phyloP scores from a whole-genome alignment of 2,888 invertebrate species.

The Eurytoma californica region DNA sequence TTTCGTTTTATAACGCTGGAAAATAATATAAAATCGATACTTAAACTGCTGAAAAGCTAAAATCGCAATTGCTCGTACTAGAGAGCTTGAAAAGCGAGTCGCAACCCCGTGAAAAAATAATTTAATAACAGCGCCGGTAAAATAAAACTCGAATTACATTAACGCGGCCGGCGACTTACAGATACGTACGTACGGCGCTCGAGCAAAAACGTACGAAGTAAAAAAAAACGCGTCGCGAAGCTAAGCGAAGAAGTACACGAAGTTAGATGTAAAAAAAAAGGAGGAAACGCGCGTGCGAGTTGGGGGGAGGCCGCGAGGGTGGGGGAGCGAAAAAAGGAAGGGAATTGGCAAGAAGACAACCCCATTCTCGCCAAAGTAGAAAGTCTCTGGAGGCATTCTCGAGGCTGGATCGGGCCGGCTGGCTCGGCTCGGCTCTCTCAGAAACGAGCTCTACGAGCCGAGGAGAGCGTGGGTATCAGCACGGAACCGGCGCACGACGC shows the following conservation, averaged over 20 bases:
- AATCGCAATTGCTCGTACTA: no score
- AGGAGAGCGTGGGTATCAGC: slow-evolving; percentile 76
- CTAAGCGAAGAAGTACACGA: neutral
- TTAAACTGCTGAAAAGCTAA: no score
- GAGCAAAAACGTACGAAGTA: neutral
- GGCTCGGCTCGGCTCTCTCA: slow-evolving; percentile 53
- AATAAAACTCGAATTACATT: neutral
- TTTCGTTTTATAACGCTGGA: neutral
- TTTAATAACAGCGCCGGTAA: neutral
- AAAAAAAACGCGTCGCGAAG: neutral
- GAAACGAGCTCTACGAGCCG: slow-evolving; percentile 61
- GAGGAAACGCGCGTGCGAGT: neutral
- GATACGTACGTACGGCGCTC: no score
- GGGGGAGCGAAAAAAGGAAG: slow-evolving; percentile 12
- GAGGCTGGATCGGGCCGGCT: slow-evolving; percentile 41
- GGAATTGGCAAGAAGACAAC: slow-evolving; percentile 64
- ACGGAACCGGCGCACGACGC: slow-evolving; percentile 71
- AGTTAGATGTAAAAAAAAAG: slow-evolving; percentile 3
- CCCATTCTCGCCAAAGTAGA: slow-evolving; percentile 72
- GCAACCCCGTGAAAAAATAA: no score
- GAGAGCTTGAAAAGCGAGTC: no score
- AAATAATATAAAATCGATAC: slow-evolving; percentile 11
- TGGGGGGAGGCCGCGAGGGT: slow-evolving; percentile 33
- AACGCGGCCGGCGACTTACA: no score
- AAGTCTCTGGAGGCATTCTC: slow-evolving; percentile 71